Base-by-base conservation (phyloP, 2,888 invertebrate genomes). In the Auanema sp. region DNA sequence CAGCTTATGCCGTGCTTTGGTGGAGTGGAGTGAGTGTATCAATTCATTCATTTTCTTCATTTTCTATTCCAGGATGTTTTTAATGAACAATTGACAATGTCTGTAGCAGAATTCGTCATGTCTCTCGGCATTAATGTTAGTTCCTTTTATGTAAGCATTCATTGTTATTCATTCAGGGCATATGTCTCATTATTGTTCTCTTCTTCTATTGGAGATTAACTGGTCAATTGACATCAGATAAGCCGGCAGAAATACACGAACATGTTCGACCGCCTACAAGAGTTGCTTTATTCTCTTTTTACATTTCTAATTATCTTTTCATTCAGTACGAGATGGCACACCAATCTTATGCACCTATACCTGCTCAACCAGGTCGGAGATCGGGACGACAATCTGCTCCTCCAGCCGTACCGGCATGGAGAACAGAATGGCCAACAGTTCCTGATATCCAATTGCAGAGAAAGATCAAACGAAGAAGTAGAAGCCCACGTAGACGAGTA, bases 1-100 rank as follows among this genome's bases (percentile, higher is more conserved):
- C 80, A 1, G 76, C 77, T 1, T 81, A 82, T 54, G 74, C 80
- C 6, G 77, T 81, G 0, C 54, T 81, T 4, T 81, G 81, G 81
- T 81, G 81, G 81, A 72, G 73, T 53, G 81, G 81, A 24, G 72
- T 72, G 11, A 65, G 65, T 42, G 6, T 24, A n/a, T 44, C 49
- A 16, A 12, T 55, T 5, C 16, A 14, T 23, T 21, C 14, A n/a
- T 23, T 6, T 24, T 18, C 41, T 16, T 43, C 47, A 11, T 25
- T 50, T 10, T 25, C 56, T 59, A 33, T n/a, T n/a, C n/a, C 55
- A 72, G 70, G 81, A 81, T 59, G 69, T 82, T 40, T 81, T 82
- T 71, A 80, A 76, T 54, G 81, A 78, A 51, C 81, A 81, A 57
- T 62, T 81, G 21, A 79, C 77, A 2, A 74, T 80, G 72, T 78